Evolutionary conservation across 2,113 vertebrate genomes (phyloP), one percentile per base, ranked within the genome.

Genomic region (Daubentonia madagascariensis): DNA sequence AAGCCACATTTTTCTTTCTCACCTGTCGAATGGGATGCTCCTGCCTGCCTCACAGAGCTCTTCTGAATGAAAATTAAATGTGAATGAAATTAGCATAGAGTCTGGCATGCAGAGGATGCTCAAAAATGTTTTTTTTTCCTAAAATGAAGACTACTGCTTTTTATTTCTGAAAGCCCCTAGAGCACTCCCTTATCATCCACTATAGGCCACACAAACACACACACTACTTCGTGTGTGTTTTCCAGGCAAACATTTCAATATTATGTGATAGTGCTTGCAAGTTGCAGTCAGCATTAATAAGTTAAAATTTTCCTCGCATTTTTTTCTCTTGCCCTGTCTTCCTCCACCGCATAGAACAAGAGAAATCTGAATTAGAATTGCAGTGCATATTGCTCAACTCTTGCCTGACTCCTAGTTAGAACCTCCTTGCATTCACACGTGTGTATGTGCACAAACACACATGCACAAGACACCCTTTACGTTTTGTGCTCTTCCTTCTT

Each of bases 1-100:
- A n/a, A 81, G 52, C 13, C 37, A 76, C 32, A 37, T 61, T 93
- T 91, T 83, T 22, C 16, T 84, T 70, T 57, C 70, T 91, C n/a
- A 80, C 50, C 54, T 81, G 30, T 95, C 93, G 85, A 78, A 85
- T 86, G 87, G 72, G 57, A 57, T 97, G 84, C 89, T 86, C 52
- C 35, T 76, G 16, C 9, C 72, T 92, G 28, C 7, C 23, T 92
- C 48, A 48, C 32, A 85, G 61, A 52, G 13, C 6, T 85, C 17
- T 85, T 89, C 65, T 92, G 91, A 95, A 94, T 86, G 68, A 92
- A 97, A 54, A 61, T 70, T 80, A 88, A 85, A 89, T 85, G 37
- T 72, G 84, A 92, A 80, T 81, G 72, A 76, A 94, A 89, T 95
- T 76, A 86, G n/a, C 73, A 73, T 45, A 85, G 40, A 28, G 14